phyloP scores from a whole-genome alignment of 2,797 vertebrate species.

The Molossus alvarezi region DNA sequence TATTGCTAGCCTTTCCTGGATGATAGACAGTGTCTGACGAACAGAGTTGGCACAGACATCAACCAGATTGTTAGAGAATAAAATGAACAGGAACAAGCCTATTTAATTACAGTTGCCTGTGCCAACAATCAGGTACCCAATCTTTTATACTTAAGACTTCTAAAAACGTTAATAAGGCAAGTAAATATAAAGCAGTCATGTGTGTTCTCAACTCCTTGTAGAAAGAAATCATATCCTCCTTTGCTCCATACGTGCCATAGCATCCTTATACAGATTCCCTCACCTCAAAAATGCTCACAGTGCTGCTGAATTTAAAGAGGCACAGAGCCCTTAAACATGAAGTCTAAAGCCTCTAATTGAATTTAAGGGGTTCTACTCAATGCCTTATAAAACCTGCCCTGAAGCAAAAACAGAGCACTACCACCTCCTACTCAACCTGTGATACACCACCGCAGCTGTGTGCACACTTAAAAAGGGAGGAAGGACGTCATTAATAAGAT shows the following conservation, averaged over 20 bases:
- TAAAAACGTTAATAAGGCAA: neutral
- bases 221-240: neutral
- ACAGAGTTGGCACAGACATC: constrained; percentile 58
- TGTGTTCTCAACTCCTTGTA: neutral
- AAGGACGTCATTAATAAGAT: constrained; percentile 19
- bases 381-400: neutral
- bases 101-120: constrained; percentile 19
- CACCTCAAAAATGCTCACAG: neutral
- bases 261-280: neutral
- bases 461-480: neutral
- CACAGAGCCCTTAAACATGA: neutral
- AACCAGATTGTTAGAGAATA: neutral
- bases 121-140: neutral
- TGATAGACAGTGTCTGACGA: constrained; percentile 59
- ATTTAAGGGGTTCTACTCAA: neutral
- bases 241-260: neutral
- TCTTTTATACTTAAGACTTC: constrained; percentile 8
- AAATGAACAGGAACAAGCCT: constrained; percentile 14
- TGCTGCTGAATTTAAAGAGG: constrained; percentile 7
- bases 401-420: neutral
- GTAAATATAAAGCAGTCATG: neutral
- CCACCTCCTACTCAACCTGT: neutral
- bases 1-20: constrained; percentile 76
- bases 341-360: neutral
- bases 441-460: fast-evolving